A percentile compares a stretch with the other conserved stretches of the same genome.
These are phyloP conservation scores for Tetrapedia diversipes DNA, from an alignment of 2,888 invertebrate species.

Conservation along the genomic window DNA sequence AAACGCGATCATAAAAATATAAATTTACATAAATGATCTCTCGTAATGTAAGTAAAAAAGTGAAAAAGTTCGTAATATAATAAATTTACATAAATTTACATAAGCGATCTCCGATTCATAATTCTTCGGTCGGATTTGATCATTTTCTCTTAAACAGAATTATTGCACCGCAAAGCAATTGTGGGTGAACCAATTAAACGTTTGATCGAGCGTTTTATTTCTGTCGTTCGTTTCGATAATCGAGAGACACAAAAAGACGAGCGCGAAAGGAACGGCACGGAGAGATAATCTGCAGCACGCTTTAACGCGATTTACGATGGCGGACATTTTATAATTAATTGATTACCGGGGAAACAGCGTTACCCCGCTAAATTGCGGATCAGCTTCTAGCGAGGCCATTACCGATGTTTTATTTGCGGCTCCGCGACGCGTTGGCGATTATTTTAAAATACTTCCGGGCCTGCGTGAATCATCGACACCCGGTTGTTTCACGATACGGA, in stretches of 20 bases:
- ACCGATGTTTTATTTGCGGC: constrained; percentile 45
- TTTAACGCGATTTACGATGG: constrained; percentile 10
- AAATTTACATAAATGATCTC: too few relatives aligned
- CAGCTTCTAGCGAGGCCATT: constrained; percentile 24
- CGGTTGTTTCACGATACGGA: constrained; percentile 43
- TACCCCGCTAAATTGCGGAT: constrained; percentile 33
- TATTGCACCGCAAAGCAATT: background rate
- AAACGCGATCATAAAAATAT: too few relatives aligned
- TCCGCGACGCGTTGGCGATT: constrained; percentile 23
- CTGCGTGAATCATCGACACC: constrained; percentile 23
- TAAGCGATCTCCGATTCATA: too few relatives aligned
- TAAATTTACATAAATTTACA: too few relatives aligned
- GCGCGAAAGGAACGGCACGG: background rate
- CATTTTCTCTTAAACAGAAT: background rate
- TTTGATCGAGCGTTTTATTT: constrained; percentile 1
- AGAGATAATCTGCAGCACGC: background rate
- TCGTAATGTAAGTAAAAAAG: too few relatives aligned
- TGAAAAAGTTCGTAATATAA: too few relatives aligned
- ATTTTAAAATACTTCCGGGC: constrained; percentile 44
- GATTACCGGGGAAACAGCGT: constrained; percentile 25
- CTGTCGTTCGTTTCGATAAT: background rate
- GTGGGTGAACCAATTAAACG: background rate
- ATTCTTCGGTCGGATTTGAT: background rate
- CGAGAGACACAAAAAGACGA: background rate
- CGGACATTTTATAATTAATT: constrained; percentile 39